These are phyloP conservation scores for Alouatta palliata DNA, from an alignment of 2,113 vertebrate genomes.

Conservation along the genomic window DNA sequence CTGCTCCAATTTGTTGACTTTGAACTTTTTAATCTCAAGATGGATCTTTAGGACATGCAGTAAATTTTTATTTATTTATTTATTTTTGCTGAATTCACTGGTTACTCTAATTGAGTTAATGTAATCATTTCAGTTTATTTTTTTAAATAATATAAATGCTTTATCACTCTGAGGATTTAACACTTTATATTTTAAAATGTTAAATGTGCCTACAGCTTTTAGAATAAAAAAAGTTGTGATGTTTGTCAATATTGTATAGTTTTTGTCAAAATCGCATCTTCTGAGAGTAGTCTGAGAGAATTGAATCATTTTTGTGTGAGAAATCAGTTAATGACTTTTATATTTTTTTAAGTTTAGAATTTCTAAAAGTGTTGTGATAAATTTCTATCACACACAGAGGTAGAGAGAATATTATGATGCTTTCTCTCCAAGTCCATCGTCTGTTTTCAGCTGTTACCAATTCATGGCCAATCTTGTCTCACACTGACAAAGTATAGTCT, in stretches of 20 bases:
- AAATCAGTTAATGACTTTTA: not conserved
- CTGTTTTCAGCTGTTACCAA: not conserved
- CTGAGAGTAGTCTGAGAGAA: not conserved
- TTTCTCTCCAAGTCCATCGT: not conserved
- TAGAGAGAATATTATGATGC: not conserved
- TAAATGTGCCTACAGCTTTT: not conserved
- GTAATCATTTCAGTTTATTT: conserved; percentile 14
- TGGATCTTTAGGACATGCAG: not conserved
- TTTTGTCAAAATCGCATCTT: conserved; percentile 11
- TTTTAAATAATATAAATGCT: not conserved
- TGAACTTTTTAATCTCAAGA: not conserved
- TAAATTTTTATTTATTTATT: not conserved
- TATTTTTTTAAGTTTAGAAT: not conserved
- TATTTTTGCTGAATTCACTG: not conserved
- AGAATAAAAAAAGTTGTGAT: too few species aligned
- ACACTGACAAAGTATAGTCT: not conserved
- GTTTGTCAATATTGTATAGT: too few species aligned
- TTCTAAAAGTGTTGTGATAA: not conserved
- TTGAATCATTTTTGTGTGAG: not conserved
- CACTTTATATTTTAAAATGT: not conserved
- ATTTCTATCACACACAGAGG: not conserved
- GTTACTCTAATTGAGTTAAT: not conserved
- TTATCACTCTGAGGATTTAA: not conserved
- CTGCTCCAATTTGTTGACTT: not conserved
- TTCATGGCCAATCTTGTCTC: not conserved